A percentile compares a stretch with the other conserved stretches of the same genome.
Evolutionary conservation across 2,888 invertebrate species (phyloP).

Genomic region (Podotricha telesiphe): DNA sequence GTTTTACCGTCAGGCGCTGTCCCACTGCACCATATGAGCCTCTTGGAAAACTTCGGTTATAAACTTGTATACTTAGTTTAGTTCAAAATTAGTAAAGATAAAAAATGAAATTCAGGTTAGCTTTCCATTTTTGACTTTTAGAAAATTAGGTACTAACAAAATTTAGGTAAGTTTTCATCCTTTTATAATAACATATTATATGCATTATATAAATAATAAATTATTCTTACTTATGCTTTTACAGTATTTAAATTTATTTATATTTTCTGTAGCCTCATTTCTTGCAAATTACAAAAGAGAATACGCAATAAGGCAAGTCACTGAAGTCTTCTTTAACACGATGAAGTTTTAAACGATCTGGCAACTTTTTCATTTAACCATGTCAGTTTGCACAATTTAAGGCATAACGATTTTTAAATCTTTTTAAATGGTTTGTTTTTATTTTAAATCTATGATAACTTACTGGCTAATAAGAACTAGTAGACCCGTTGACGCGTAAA

Average conservation of each 20-base stretch:
- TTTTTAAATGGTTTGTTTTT: background rate
- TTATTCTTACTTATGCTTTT: background rate
- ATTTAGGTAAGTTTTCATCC: no score
- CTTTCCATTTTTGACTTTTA: no score
- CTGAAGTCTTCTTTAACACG: conserved; percentile 7
- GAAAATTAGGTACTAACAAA: no score
- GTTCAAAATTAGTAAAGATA: no score
- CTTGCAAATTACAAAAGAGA: background rate
- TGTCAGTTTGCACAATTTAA: conserved; percentile 17
- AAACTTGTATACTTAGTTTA: no score
- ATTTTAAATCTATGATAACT: background rate
- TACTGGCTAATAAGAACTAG: no score
- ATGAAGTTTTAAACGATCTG: conserved; percentile 30
- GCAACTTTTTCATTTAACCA: conserved; percentile 27
- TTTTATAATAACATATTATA: background rate
- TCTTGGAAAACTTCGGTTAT: no score
- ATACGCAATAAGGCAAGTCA: conserved; percentile 8
- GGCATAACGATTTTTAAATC: background rate
- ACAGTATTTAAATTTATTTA: background rate
- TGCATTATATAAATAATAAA: background rate
- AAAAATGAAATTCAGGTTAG: no score
- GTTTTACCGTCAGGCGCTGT: no score
- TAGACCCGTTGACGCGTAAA: no score
- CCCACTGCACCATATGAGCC: no score
- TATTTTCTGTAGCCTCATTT: background rate